A percentile compares a stretch with the other conserved stretches of the same genome.
Conservation (phyloP, 1,140 invertebrate genomes). For the Hirudo medicinalis region DNA sequence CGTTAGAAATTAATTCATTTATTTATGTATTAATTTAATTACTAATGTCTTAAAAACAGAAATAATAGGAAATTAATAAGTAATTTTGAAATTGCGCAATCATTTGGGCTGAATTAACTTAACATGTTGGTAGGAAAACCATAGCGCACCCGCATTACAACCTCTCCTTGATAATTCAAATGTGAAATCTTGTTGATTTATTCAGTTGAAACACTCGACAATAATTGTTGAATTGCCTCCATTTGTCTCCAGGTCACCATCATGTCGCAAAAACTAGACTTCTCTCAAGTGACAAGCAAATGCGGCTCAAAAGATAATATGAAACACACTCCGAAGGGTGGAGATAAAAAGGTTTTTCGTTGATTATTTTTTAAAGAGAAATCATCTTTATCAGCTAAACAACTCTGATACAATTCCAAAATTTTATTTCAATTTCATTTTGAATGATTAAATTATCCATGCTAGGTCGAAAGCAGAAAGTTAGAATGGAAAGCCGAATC, state of each 20-base stretch:
- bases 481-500: slow-evolving; percentile 26
- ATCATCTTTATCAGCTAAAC: background rate
- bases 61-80: no score
- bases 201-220: no score
- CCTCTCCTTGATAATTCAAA: no score
- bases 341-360: slow-evolving; percentile 40
- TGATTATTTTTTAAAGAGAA: background rate
- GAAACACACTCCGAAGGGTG: slow-evolving; percentile 74
- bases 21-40: background rate
- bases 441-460: background rate
- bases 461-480: slow-evolving; percentile 24
- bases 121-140: no score
- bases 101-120: no score
- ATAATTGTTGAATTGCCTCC: no score
- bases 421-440: background rate
- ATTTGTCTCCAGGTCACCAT: slow-evolving; percentile 16
- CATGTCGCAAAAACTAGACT: slow-evolving; percentile 16
- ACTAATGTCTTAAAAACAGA: no score
- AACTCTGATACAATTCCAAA: no score
- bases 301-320: slow-evolving; percentile 74
- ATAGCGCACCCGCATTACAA: no score
- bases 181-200: no score
- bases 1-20: slow-evolving; percentile 19
- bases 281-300: slow-evolving; percentile 19
- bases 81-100: no score